Evolutionary conservation across 2,113 vertebrate genomes (phyloP), one percentile per base, ranked within the genome.

Genomic region (Erythrocercus mccallii): DNA sequence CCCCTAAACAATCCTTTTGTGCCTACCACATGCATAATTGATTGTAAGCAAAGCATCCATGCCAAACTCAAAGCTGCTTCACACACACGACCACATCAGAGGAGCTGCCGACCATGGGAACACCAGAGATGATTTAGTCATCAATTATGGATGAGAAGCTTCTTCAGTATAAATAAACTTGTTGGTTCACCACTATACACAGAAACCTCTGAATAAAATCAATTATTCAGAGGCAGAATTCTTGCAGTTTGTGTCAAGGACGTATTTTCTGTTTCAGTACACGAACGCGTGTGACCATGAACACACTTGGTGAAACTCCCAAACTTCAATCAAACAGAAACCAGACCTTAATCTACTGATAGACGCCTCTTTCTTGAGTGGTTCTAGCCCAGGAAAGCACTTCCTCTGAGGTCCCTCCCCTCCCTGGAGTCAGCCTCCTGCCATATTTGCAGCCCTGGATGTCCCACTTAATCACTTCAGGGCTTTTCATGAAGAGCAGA

Each of bases 71-170:
- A 56, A 94, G 73, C 53, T 91, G 81, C 65, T 85, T 65, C 30
- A 0, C 57, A 27, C 48, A n/a, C 18, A 3, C 0, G 0, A 57
- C 71, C 77, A 90, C 95, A 54, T 62, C 16, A 96, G 76, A 94
- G 48, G 42, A 85, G 51, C 5, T 70, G 35, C 48, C 74, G 83
- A 33, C 42, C 69, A 24, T 64, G 91, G 82, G 77, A 79, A 58
- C 71, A 82, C 65, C 84, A 86, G 70, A 80, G 70, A 71, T 88
- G 78, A 94, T 90, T 81, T 81, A 83, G 74, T 27, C 81, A 71
- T 92, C 89, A 94, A 85, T 92, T 96, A 95, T 83, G 57, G 90
- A 96, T 85, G 80, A 86, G 76, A 65, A 85, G 77, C 54, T 76
- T 94, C 81, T 58, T 82, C 72, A 72, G 61, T 40, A 91, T 50